Evolutionary conservation across 2,888 invertebrate species (phyloP).

Genomic region (Phyllotreta striolata): DNA sequence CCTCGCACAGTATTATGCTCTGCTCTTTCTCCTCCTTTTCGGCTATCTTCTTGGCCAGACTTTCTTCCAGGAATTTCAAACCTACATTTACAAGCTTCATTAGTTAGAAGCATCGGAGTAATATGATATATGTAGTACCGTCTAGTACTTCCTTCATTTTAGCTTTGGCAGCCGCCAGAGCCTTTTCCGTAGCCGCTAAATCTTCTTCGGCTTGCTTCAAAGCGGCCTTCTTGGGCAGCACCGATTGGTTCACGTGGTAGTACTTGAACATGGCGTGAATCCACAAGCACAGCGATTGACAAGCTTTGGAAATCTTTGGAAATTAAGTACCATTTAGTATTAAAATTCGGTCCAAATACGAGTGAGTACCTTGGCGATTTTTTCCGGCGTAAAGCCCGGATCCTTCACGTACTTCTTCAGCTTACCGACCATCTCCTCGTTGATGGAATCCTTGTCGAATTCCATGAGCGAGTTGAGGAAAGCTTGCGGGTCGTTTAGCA

Average conservation of each 20-base stretch:
- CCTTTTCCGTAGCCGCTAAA: slow-evolving; percentile 71
- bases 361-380: slow-evolving; percentile 70
- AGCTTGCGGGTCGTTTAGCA: slow-evolving; percentile 82
- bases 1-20: slow-evolving; percentile 78
- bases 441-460: slow-evolving; percentile 87
- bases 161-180: slow-evolving; percentile 75
- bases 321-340: slow-evolving; percentile 26
- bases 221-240: slow-evolving; percentile 89
- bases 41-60: slow-evolving; percentile 76
- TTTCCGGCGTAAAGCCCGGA: slow-evolving; percentile 81
- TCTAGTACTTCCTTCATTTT: slow-evolving; percentile 80
- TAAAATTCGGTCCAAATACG: no score
- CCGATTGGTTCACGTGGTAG: slow-evolving; percentile 83
- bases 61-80: slow-evolving; percentile 66
- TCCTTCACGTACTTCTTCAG: slow-evolving; percentile 80
- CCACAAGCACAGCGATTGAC: slow-evolving; percentile 87
- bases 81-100: neutral
- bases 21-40: slow-evolving; percentile 75
- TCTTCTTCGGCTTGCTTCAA: slow-evolving; percentile 75
- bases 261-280: slow-evolving; percentile 93
- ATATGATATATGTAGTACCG: slow-evolving; percentile 60
- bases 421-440: slow-evolving; percentile 81
- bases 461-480: slow-evolving; percentile 85
- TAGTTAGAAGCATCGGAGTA: neutral
- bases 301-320: slow-evolving; percentile 81